A percentile compares a stretch with the other conserved stretches of the same genome.
phyloP scores from a whole-genome alignment of 1,140 invertebrate species.

The Zophobas morio region DNA sequence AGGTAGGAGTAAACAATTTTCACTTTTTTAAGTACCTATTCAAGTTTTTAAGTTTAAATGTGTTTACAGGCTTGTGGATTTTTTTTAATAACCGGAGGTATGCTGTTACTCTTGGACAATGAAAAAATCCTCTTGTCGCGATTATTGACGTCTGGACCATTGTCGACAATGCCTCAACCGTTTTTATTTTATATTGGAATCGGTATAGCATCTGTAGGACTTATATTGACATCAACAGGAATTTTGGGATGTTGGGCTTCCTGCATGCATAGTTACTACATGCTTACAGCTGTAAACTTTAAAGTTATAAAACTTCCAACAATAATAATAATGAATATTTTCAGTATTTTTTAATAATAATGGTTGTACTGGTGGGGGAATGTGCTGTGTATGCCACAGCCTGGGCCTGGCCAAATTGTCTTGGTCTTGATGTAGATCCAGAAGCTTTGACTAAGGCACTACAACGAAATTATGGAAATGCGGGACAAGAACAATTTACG shows the following conservation, averaged over 20 bases:
- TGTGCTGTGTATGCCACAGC: constrained; percentile 80
- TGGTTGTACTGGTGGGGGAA: constrained; percentile 79
- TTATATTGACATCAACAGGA: constrained; percentile 76
- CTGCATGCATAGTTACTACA: constrained; percentile 80
- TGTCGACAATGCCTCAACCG: constrained; percentile 73
- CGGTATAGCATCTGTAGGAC: constrained; percentile 75
- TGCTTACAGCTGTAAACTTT: constrained; percentile 76
- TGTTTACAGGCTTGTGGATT: constrained; percentile 78
- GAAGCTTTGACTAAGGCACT: constrained; percentile 78
- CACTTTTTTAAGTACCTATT: too few species aligned
- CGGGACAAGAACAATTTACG: constrained; percentile 81
- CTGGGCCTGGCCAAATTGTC: constrained; percentile 84
- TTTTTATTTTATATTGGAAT: constrained; percentile 82
- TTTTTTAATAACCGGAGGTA: constrained; percentile 77
- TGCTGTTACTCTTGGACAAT: constrained; percentile 78
- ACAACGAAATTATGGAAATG: constrained; percentile 83
- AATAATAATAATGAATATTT: constrained; percentile 60
- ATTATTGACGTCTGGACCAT: constrained; percentile 72
- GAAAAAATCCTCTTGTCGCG: constrained; percentile 79
- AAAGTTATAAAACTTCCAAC: neutral
- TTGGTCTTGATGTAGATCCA: constrained; percentile 79
- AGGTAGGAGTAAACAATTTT: too few species aligned
- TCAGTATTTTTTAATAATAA: constrained; percentile 82
- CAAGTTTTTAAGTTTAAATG: constrained; percentile 24
- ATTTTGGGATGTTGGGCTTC: constrained; percentile 85